Evolutionary conservation across 2,797 vertebrate species (phyloP), one percentile per base, ranked within the genome.

Genomic region (Tangara arthus): DNA sequence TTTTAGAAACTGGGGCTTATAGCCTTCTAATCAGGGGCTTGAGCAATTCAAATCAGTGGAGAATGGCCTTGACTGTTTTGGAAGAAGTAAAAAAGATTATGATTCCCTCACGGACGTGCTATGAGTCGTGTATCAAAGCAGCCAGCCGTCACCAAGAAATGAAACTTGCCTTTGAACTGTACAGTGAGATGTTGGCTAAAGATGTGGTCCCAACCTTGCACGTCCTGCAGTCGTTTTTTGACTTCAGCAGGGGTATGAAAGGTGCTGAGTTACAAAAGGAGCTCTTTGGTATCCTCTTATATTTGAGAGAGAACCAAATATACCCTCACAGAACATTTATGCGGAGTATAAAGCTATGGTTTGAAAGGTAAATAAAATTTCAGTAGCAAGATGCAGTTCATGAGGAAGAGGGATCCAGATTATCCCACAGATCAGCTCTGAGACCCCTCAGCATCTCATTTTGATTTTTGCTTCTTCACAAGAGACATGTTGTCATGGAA

Each of bases 281-380:
- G 69, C 97, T 99, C 41, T 84, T 98, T 94, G 95, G 90, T 50
- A 90, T 99, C 72, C 98, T 99, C 65, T 95, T 95, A 5, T 97
- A 98, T 97, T 98, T 99, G 98, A 98, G 99, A 97, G 97, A 99
- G 66, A 98, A 99, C 97, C 98, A 99, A 81, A 96, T 99, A 50
- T 99, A 99, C 96, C 99, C 99, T 41, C 97, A 98, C 39, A 96
- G 97, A 90, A 91, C 85, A 24, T 95, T 99, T 78, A 97, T 98
- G 91, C 50, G 63, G 87, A 98, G 96, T 96, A 98, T 99, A 97
- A 99, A 98, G 92, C 94, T 96, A 5, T 99, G 99, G 99, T 99
- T 99, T 98, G 98, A 99, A 97, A 99, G 99, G 99, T 99, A 98
- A 91, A 80, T 96, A 64, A 79, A 53, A 27, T 90, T 93, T 72